Evolutionary conservation across 2,888 invertebrate species (phyloP).

Genomic region (Andrena marginata): DNA sequence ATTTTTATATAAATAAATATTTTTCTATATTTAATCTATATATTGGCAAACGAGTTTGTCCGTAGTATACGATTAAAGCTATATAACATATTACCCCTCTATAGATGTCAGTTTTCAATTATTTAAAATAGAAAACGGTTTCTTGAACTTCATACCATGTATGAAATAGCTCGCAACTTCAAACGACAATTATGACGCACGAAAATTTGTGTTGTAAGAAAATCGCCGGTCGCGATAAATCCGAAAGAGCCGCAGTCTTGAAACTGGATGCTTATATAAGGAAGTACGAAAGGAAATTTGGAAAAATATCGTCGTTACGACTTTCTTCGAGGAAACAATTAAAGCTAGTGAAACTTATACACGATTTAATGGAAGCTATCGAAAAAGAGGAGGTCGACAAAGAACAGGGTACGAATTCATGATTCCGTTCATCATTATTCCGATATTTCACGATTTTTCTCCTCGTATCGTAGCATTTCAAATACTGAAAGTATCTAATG

Average conservation of each 20-base stretch:
- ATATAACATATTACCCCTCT: neutral
- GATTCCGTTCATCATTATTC: neutral
- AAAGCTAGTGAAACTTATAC: constrained; percentile 31
- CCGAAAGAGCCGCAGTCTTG: constrained; percentile 19
- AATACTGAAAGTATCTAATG: constrained; percentile 50
- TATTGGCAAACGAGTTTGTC: neutral
- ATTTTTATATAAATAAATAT: constrained; percentile 52
- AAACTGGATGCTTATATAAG: constrained; percentile 48
- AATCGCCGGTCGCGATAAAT: neutral
- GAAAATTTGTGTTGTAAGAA: constrained; percentile 21
- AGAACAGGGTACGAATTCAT: constrained; percentile 40
- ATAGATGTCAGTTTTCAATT: constrained; percentile 1
- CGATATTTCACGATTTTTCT: neutral
- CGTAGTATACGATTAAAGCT: neutral
- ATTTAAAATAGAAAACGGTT: constrained; percentile 29
- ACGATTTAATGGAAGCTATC: constrained; percentile 32
- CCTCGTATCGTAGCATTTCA: constrained; percentile 41
- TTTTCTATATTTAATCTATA: constrained; percentile 9
- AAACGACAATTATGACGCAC: constrained; percentile 10
- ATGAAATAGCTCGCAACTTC: neutral
- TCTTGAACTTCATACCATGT: neutral
- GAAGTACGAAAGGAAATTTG: constrained; percentile 43
- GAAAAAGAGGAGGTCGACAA: constrained; percentile 44
- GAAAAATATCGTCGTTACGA: constrained; percentile 19
- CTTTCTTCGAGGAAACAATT: constrained; percentile 17